A percentile compares a stretch with the other conserved stretches of the same genome.
These are phyloP conservation scores for Neodontobutis hainanensis DNA, from an alignment of 2,113 vertebrate genomes.

Conservation along the genomic window DNA sequence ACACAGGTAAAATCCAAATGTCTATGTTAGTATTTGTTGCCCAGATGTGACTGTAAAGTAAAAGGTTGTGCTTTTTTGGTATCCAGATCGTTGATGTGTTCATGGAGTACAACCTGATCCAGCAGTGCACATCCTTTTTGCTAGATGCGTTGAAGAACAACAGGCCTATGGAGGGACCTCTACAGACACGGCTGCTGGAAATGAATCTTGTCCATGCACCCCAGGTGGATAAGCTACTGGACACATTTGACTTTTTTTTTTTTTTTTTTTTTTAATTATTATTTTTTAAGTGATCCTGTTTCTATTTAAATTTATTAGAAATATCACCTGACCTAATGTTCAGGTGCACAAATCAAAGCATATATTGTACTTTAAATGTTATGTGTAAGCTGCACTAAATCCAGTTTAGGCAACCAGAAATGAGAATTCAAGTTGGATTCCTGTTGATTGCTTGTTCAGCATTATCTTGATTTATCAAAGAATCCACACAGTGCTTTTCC, in stretches of 20 bases:
- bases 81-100: constrained; percentile 97
- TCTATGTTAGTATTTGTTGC: neutral
- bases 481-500: too few relatives aligned
- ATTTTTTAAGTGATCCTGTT: too few relatives aligned
- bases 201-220: constrained; percentile 99
- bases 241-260: neutral
- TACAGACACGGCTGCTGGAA: constrained; percentile 96
- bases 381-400: too few relatives aligned
- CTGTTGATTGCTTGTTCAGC: too few relatives aligned
- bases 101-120: constrained; percentile 99
- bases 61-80: constrained; percentile 17
- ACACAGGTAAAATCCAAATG: constrained; percentile 85
- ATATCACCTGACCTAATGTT: neutral
- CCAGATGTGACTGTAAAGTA: neutral
- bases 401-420: too few relatives aligned
- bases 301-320: neutral
- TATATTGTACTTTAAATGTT: neutral
- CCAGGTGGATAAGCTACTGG: constrained; percentile 78
- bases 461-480: too few relatives aligned
- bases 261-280: too few relatives aligned
- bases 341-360: neutral
- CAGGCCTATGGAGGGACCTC: constrained; percentile 93
- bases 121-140: constrained; percentile 98
- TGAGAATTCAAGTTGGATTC: too few relatives aligned
- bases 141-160: constrained; percentile 98